Evolutionary conservation across 2,797 vertebrate species (phyloP).

Genomic region (Perodicticus potto): DNA sequence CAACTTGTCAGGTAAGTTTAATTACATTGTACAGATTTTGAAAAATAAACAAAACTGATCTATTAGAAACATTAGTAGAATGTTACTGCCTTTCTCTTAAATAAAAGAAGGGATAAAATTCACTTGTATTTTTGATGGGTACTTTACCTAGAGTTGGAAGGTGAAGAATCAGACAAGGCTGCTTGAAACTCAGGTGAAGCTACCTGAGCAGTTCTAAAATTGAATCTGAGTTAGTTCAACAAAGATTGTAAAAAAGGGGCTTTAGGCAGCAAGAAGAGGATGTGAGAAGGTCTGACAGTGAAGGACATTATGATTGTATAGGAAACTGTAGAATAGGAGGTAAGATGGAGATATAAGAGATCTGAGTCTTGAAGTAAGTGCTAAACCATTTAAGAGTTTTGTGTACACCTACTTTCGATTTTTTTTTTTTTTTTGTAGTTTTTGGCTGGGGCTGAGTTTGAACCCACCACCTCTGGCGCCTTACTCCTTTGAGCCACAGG

Average conservation of each 20-base stretch:
- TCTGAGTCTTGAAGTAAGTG: neutral
- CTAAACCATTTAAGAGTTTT: conserved; percentile 8
- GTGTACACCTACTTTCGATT: conserved; percentile 22
- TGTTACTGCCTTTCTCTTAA: too few relatives aligned
- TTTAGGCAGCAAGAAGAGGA: neutral
- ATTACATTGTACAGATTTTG: conserved; percentile 2
- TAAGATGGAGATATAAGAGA: neutral
- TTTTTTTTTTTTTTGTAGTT: too few relatives aligned
- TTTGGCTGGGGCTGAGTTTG: too few relatives aligned
- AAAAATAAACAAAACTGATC: conserved; percentile 46
- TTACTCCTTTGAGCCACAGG: too few relatives aligned
- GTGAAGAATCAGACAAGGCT: neutral
- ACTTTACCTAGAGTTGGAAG: conserved; percentile 9
- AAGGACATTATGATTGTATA: neutral
- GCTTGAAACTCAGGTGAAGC: conserved; percentile 16
- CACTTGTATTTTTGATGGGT: neutral
- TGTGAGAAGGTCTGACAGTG: neutral
- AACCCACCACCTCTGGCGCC: too few relatives aligned
- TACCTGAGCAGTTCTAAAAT: conserved; percentile 17
- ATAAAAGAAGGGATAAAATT: neutral
- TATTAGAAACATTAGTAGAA: neutral
- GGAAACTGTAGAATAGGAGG: neutral
- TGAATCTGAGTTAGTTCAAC: conserved; percentile 16
- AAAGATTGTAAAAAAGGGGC: neutral
- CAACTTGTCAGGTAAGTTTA: conserved; percentile 96